Base-by-base conservation (phyloP, 2,888 invertebrate species). In the Drosophila fulvimacula region DNA sequence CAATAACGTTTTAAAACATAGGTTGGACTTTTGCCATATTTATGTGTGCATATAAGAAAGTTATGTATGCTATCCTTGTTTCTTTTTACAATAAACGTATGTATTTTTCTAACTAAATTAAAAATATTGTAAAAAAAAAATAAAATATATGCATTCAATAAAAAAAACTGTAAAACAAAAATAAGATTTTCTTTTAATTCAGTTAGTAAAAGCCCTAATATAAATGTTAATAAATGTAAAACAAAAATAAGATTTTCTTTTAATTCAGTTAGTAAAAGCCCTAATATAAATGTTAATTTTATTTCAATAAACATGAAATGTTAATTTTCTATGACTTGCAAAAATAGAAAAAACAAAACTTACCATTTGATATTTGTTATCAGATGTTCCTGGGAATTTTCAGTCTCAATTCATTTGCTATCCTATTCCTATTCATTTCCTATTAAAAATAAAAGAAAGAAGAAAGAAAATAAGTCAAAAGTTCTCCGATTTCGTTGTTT, bases 361-460 rank as follows among this genome's bases (percentile, higher is more conserved):
- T 65, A 65, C 65, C 52, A 44, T 21, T 10, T 44, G 3, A 1
- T 24, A 24, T 36, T 36, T 51, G 21, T 11, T 15, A 6, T 21
- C 2, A 6, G 21, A 34, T 34, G 21, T 39, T 30, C 17, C 17
- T 36, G 5, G 17, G 1, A 21, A 21, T 34, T 42, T 56, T 15
- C 46, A 57, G 36, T 36, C 56, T 44, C 19, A 19, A 11, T 34
- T 32, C 9, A 15, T 15, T 24, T 21, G 1, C 4, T 3, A 0
- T n/a, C n/a, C n/a, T n/a, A n/a, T 17, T 17, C 5, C 4, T 2
- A n/a, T 27, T 24, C 1, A 30, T 55, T 36, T 15, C 9, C 57
- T 57, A 46, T 13, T 46, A 46, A 27, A 46, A 2, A 9, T 1
- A 10, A 13, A 41, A 41, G 46, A 38, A 0, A 11, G 6, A 21